phyloP scores from a whole-genome alignment of 2,113 vertebrate species.

The Symphodus melops region DNA sequence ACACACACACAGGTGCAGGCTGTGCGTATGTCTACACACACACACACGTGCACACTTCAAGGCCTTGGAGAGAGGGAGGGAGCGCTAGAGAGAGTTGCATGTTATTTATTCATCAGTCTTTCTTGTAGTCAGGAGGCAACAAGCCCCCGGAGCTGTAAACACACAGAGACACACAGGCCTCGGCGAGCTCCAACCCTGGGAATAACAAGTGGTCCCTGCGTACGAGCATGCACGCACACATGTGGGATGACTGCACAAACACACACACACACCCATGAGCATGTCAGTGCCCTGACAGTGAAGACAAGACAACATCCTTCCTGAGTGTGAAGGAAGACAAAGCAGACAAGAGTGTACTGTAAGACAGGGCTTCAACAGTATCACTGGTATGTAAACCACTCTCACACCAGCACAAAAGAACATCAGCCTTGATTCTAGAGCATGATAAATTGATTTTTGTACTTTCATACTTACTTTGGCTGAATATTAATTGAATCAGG shows the following conservation, averaged over 20 bases:
- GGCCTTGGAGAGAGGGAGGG: conserved; percentile 60
- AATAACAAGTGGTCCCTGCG: conserved; percentile 83
- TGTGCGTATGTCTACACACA: too few relatives aligned
- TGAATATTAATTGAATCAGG: conserved; percentile 78
- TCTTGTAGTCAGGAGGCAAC: conserved; percentile 82
- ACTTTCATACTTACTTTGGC: conserved; percentile 75
- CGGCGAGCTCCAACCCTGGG: conserved; percentile 78
- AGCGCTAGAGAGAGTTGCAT: conserved; percentile 76
- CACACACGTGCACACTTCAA: conserved; percentile 64
- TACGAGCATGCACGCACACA: conserved; percentile 54
- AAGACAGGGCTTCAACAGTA: conserved; percentile 44
- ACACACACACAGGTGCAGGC: conserved; percentile 22
- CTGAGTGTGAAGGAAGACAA: conserved; percentile 62
- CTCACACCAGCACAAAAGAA: conserved; percentile 62
- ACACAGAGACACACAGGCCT: conserved; percentile 75
- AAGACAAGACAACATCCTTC: conserved; percentile 66
- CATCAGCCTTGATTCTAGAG: conserved; percentile 67
- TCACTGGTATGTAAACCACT: conserved; percentile 56
- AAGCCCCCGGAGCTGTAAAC: conserved; percentile 85
- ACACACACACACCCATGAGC: conserved; percentile 52
- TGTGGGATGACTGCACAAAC: conserved; percentile 56
- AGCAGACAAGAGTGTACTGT: conserved; percentile 28
- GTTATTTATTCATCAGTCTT: conserved; percentile 87
- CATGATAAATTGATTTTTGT: conserved; percentile 82
- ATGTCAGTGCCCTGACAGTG: conserved; percentile 65